Evolutionary conservation across 2,113 vertebrate genomes (phyloP).

Genomic region (Ciconia maguari): DNA sequence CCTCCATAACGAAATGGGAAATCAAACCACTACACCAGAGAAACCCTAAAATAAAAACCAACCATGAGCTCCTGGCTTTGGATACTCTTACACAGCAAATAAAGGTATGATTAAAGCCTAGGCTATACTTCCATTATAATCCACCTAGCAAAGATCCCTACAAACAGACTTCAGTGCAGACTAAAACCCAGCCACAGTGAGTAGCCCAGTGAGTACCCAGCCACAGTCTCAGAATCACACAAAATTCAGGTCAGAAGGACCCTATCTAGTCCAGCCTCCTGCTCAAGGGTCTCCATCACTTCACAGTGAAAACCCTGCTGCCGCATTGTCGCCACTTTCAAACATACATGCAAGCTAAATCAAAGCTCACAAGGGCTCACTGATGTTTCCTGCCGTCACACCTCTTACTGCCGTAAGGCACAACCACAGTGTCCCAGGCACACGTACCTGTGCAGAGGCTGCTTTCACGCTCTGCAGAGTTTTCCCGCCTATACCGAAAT

Average conservation of each 20-base stretch:
- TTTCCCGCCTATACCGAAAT: not conserved
- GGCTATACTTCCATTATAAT: not conserved
- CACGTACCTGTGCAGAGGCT: accelerated
- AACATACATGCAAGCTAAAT: accelerated
- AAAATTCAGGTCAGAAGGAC: not conserved
- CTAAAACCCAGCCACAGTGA: not conserved
- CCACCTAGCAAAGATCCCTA: not conserved
- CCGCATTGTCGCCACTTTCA: not conserved
- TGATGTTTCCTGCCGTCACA: not conserved
- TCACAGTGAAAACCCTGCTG: not conserved
- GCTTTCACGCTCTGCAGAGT: not conserved
- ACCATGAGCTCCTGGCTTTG: not conserved
- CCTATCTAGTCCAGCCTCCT: not conserved
- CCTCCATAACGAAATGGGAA: not conserved
- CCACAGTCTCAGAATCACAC: not conserved
- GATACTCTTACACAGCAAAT: not conserved
- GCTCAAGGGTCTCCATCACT: not conserved
- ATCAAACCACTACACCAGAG: not conserved
- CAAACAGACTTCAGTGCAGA: not conserved
- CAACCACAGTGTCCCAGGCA: not conserved
- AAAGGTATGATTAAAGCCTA: not conserved
- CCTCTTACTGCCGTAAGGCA: not conserved
- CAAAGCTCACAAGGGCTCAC: not conserved
- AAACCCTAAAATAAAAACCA: not conserved
- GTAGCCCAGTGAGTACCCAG: not conserved